A percentile compares a stretch with the other conserved stretches of the same genome.
Conservation (phyloP, 2,888 invertebrate species). For the Meta bourneti region DNA sequence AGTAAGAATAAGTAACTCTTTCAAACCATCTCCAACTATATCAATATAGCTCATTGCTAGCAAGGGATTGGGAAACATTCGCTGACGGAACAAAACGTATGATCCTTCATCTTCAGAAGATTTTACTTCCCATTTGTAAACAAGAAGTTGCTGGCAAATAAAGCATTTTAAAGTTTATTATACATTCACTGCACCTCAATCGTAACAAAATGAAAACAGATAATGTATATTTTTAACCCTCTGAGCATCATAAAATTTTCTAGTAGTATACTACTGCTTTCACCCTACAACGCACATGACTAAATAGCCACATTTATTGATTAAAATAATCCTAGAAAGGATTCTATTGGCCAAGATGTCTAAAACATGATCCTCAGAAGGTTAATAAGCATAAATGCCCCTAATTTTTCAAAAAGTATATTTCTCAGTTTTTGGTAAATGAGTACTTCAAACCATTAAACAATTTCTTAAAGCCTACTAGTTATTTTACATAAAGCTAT, state of each 20-base stretch:
- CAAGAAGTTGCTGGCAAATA: constrained; percentile 82
- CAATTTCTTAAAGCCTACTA: too few species aligned
- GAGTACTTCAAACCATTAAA: too few species aligned
- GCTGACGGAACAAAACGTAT: constrained; percentile 81
- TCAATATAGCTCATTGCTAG: constrained; percentile 85
- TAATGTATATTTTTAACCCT: too few species aligned
- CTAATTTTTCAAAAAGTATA: not conserved
- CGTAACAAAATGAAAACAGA: too few species aligned
- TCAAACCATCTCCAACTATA: constrained; percentile 86
- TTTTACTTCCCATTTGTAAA: constrained; percentile 82
- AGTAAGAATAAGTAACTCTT: constrained; percentile 85
- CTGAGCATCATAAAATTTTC: too few species aligned
- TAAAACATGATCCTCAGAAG: not conserved
- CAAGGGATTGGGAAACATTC: constrained; percentile 85
- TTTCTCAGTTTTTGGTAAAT: not conserved
- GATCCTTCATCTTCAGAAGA: constrained; percentile 81
- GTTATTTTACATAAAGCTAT: too few species aligned
- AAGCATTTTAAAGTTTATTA: not conserved
- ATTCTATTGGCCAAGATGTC: too few species aligned
- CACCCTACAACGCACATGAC: too few species aligned
- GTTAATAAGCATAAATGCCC: not conserved
- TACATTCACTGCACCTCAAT: too few species aligned
- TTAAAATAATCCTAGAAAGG: too few species aligned
- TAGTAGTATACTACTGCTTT: too few species aligned
- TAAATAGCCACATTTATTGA: too few species aligned